phyloP scores from a whole-genome alignment of 2,113 vertebrate genomes.

The Nothobranchius kuhntae region DNA sequence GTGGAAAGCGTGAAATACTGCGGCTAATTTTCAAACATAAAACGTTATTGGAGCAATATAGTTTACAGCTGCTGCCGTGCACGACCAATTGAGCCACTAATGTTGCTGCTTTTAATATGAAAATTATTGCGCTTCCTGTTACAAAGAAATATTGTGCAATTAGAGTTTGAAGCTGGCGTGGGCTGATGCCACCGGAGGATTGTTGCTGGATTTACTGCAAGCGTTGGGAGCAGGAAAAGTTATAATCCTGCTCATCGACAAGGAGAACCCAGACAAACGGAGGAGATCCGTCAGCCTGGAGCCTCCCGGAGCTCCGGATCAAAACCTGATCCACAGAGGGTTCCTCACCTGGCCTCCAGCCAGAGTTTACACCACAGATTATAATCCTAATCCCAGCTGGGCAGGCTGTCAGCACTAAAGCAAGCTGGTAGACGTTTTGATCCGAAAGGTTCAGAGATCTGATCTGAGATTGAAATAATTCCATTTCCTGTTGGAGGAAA shows the following conservation, averaged over 20 bases:
- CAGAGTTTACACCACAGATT: no score
- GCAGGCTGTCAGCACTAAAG: no score
- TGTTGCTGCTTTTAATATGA: slow-evolving; percentile 68
- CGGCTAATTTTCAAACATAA: slow-evolving; percentile 64
- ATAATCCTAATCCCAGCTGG: no score
- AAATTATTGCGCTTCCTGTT: slow-evolving; percentile 61
- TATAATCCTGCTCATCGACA: slow-evolving; percentile 38
- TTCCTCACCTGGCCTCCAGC: no score
- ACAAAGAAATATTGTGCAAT: slow-evolving; percentile 68
- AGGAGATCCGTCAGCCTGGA: not conserved
- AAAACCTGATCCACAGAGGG: no score
- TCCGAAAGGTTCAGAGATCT: no score
- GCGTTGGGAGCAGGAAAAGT: slow-evolving; percentile 19
- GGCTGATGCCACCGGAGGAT: slow-evolving; percentile 42
- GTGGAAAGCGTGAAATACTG: slow-evolving; percentile 53
- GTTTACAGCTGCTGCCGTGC: slow-evolving; percentile 63
- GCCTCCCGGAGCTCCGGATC: not conserved
- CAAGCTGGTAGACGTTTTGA: no score
- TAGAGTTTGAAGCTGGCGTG: slow-evolving; percentile 37
- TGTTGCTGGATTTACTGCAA: slow-evolving; percentile 27
- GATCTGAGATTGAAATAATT: no score
- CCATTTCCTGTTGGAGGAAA: no score
- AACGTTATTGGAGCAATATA: slow-evolving; percentile 71
- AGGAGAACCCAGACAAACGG: slow-evolving; percentile 40
- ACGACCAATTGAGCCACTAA: slow-evolving; percentile 67